phyloP scores from a whole-genome alignment of 2,797 vertebrate genomes.

The Pseudocheirus occidentalis region DNA sequence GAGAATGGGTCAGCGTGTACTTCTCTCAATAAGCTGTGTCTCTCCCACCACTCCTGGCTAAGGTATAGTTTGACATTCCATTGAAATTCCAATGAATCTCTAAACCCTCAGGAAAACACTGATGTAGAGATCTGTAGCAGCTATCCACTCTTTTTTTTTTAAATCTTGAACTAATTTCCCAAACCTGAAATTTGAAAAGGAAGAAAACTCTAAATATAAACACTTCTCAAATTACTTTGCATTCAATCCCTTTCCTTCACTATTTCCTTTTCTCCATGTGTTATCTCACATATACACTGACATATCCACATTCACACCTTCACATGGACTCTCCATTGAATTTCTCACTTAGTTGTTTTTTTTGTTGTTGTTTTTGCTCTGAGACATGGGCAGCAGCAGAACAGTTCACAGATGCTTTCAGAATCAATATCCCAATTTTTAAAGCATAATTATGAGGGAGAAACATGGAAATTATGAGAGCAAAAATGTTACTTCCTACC shows the following conservation, averaged over 20 bases:
- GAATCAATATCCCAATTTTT: background rate
- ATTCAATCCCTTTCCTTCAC: background rate
- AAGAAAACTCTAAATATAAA: background rate
- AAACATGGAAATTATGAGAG: constrained; percentile 11
- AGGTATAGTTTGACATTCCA: background rate
- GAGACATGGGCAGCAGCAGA: constrained; percentile 24
- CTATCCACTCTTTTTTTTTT: background rate
- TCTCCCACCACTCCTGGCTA: background rate
- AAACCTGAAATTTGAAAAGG: constrained; percentile 31
- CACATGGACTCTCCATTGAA: background rate
- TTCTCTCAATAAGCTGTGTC: background rate
- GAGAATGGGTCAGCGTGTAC: constrained; percentile 25
- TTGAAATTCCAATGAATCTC: constrained; percentile 6
- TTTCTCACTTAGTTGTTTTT: background rate
- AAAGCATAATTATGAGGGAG: constrained; percentile 27
- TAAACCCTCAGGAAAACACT: constrained; percentile 2
- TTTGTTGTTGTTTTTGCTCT: constrained; percentile 35
- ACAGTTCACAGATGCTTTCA: constrained; percentile 12
- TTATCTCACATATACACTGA: background rate
- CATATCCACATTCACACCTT: constrained; percentile 3
- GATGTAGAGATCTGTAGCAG: background rate
- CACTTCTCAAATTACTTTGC: background rate
- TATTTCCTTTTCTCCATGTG: background rate
- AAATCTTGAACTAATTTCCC: constrained; percentile 12
- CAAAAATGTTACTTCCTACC: background rate